Evolutionary conservation across 2,113 vertebrate genomes (phyloP), one percentile per base, ranked within the genome.

Genomic region (Emberiza fucata): DNA sequence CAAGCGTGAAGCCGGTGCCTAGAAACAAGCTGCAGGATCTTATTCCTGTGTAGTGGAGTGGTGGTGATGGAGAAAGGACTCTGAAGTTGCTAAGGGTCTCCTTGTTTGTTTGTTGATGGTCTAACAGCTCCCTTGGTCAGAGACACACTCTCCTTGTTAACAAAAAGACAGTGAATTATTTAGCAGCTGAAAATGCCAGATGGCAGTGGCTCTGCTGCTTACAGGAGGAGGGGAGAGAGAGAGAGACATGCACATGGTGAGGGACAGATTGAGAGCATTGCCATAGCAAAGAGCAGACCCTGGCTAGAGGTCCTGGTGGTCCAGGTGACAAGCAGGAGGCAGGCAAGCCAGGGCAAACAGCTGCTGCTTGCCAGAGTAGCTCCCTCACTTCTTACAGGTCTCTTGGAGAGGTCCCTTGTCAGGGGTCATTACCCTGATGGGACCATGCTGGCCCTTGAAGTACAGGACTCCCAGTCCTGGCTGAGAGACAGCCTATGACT

Each of bases 161-260:
- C 93, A 94, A 91, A 97, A 95, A 91, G 80, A 44, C 68, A 16
- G 59, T 94, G 86, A 93, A 96, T 97, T 96, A 96, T 91, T 96
- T 88, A 97, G 90, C 86, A 81, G 44, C 57, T 61, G 79, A 92
- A 94, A 95, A 92, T 93, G 68, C 87, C 96, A 97, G 91, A 95
- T 97, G 96, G 96, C 3, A 6, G 11, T 81, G 48, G 75, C 84
- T 87, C 45, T 94, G n/a, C 81, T 84, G 92, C 88, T 92, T 95
- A 25, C 68, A 60, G 57, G 63, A 57, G 73, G 76, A 37, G 11
- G 35, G 61, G 61, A 50, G 45, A 69, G 81, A 82, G 65, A 83
- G 69, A 44, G 42, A 94, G 45, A 59, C 1, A 2, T 60, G 47
- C 73, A 72, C 57, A 37, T 25, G 37, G 81, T 66, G 23, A 66